Evolutionary conservation across 2,888 invertebrate genomes (phyloP).

Genomic region (Eristalis tenax): DNA sequence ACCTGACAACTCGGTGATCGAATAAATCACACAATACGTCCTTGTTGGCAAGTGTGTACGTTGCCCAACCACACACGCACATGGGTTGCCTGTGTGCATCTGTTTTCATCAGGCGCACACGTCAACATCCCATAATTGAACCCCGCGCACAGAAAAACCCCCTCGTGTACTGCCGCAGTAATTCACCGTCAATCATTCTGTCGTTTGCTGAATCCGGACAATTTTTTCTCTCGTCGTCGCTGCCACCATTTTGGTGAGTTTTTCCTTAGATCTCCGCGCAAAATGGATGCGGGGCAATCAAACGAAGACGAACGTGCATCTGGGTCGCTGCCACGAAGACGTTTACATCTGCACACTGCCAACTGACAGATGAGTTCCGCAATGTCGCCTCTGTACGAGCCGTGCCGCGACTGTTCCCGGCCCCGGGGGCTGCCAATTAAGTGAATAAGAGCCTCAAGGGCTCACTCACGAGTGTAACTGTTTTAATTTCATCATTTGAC

Average conservation of each 20-base stretch:
- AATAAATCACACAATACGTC: conserved; percentile 47
- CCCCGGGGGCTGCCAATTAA: conserved; percentile 22
- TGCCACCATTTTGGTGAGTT: conserved; percentile 20
- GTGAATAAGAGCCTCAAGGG: conserved; percentile 36
- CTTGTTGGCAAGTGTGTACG: neutral
- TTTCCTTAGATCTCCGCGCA: conserved; percentile 17
- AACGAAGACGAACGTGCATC: neutral
- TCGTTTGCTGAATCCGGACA: conserved; percentile 55
- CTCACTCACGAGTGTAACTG: conserved; percentile 37
- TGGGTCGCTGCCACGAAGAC: neutral
- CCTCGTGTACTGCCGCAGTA: conserved; percentile 23
- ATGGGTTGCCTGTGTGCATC: conserved; percentile 1
- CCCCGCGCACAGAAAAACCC: conserved; percentile 6
- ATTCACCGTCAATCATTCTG: conserved; percentile 69
- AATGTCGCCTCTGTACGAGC: neutral
- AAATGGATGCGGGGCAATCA: conserved; percentile 28
- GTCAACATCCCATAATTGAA: conserved; percentile 41
- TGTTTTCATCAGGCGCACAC: conserved; percentile 23
- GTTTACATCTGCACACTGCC: neutral
- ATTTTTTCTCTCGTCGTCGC: conserved; percentile 11
- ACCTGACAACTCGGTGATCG: conserved; percentile 60
- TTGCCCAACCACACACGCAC: neutral
- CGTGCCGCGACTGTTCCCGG: neutral
- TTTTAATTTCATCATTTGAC: conserved; percentile 60
- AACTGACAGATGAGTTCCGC: neutral